Conservation (phyloP, 2,113 vertebrate species). For the Rostratula benghalensis region DNA sequence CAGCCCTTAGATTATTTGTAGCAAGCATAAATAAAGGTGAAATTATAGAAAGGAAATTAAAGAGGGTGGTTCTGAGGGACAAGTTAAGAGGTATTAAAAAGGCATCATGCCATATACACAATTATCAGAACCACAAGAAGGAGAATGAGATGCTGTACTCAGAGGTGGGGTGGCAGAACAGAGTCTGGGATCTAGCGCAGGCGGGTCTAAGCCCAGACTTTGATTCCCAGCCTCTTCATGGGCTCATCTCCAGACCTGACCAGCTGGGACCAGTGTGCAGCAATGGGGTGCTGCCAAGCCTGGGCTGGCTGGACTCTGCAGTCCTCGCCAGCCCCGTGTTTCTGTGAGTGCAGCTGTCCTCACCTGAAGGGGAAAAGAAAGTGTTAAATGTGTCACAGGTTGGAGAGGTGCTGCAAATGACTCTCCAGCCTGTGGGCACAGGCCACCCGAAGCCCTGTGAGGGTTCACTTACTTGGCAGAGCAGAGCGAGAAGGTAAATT, state of each 20-base stretch:
- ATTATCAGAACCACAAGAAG: background rate
- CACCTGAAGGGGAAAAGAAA: background rate
- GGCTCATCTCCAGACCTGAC: background rate
- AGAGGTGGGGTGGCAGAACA: background rate
- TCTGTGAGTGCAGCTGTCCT: background rate
- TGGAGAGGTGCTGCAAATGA: background rate
- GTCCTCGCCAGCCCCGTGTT: background rate
- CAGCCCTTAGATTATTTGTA: background rate
- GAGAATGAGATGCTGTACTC: background rate
- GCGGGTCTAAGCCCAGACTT: background rate
- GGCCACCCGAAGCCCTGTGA: background rate
- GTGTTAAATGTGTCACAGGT: background rate
- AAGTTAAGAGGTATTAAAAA: background rate
- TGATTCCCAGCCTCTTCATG: background rate
- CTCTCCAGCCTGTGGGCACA: background rate
- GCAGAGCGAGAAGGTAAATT: background rate
- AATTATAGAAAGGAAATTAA: background rate
- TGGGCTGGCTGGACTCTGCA: background rate
- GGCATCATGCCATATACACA: accelerated
- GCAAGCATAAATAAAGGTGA: background rate
- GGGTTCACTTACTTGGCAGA: background rate
- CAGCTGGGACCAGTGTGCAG: background rate
- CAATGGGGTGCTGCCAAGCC: background rate
- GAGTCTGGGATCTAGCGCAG: background rate
- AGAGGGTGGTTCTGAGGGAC: background rate